A percentile compares a stretch with the other conserved stretches of the same genome.
Conservation (phyloP, 2,888 invertebrate genomes). For the Platycheirus rosarum region DNA sequence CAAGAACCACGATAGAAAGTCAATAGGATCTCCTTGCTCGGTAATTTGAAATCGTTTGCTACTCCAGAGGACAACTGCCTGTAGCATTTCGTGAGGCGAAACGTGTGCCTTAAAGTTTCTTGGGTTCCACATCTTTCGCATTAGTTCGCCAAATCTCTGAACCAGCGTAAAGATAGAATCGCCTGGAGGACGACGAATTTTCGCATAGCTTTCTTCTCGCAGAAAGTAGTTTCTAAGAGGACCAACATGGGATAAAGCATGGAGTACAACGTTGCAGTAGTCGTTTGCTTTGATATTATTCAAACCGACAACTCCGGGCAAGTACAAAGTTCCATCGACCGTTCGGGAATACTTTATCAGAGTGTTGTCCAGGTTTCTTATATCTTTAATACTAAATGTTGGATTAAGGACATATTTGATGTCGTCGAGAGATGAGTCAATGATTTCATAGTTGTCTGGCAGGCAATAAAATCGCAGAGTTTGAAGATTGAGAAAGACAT, state of each 20-base stretch:
- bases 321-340: constrained; percentile 97
- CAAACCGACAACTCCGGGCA: constrained; percentile 97
- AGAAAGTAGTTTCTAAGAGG: constrained; percentile 97
- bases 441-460: constrained; percentile 99
- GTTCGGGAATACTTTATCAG: constrained; percentile 94
- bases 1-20: constrained; percentile 98
- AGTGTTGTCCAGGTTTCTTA: constrained; percentile 88
- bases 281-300: constrained; percentile 99
- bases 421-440: constrained; percentile 98
- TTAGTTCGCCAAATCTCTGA: constrained; percentile 95
- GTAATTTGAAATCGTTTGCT: constrained; percentile 99
- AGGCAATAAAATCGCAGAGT: constrained; percentile 99
- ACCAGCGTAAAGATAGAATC: constrained; percentile 96
- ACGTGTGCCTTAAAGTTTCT: constrained; percentile 99
- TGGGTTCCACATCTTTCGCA: constrained; percentile 99
- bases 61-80: constrained; percentile 98
- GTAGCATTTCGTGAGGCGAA: constrained; percentile 99
- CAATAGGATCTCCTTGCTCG: constrained; percentile 98
- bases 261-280: constrained; percentile 98
- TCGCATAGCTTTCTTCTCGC: constrained; percentile 94
- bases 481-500: constrained; percentile 98
- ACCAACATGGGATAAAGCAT: constrained; percentile 97
- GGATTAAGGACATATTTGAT: constrained; percentile 99
- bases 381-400: constrained; percentile 93
- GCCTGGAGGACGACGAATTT: constrained; percentile 95